These are phyloP conservation scores for Ophonus ardosiacus DNA, from an alignment of 2,888 invertebrate species.

Conservation along the genomic window DNA sequence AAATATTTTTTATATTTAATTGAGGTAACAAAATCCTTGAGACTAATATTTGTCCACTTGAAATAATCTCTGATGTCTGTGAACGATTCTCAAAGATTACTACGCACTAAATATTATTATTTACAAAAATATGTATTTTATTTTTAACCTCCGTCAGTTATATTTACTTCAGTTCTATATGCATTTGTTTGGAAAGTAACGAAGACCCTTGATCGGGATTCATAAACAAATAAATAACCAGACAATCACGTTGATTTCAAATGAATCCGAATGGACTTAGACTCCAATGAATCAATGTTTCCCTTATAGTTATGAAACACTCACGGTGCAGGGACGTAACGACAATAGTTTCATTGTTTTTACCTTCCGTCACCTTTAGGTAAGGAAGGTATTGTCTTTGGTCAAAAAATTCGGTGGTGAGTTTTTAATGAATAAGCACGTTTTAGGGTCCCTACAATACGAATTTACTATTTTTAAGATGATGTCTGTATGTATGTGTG, in stretches of 20 bases:
- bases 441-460: too few species aligned
- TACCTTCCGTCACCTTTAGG: too few species aligned
- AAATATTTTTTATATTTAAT: constrained; percentile 7
- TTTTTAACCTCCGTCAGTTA: constrained; percentile 16
- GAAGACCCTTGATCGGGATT: constrained; percentile 46
- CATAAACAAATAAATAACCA: constrained; percentile 46
- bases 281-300: constrained; percentile 54
- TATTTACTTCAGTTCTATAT: constrained; percentile 17
- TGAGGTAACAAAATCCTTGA: constrained; percentile 31
- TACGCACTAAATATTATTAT: constrained; percentile 19
- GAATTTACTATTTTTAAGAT: too few species aligned
- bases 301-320: constrained; percentile 33
- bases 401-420: too few species aligned
- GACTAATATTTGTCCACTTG: constrained; percentile 29
- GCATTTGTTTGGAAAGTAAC: constrained; percentile 13
- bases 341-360: too few species aligned
- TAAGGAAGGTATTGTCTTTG: too few species aligned
- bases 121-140: not conserved
- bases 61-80: constrained; percentile 40
- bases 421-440: too few species aligned
- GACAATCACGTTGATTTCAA: constrained; percentile 31
- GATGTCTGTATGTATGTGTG: too few species aligned
- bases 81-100: constrained; percentile 28
- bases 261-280: constrained; percentile 33
- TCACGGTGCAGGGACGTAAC: not conserved